A percentile compares a stretch with the other conserved stretches of the same genome.
phyloP scores from a whole-genome alignment of 92 coral and sea anemone genomes.

The Bergia sp. region DNA sequence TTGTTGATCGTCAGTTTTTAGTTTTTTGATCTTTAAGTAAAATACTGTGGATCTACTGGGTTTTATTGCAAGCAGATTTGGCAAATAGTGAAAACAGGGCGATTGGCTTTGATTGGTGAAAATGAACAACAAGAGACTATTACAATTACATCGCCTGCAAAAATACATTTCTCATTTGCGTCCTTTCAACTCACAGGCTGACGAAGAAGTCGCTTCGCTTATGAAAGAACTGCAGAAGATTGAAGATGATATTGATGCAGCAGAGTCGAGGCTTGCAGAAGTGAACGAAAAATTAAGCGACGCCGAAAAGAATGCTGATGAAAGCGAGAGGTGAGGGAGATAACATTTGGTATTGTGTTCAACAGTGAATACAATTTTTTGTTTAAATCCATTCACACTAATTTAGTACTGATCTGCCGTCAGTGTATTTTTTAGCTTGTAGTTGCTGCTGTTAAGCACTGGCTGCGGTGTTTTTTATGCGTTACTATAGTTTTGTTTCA shows the following conservation, averaged over 20 bases:
- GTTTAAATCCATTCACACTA: neutral
- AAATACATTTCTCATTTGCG: neutral
- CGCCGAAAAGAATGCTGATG: constrained; percentile 97
- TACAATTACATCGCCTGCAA: too few species aligned
- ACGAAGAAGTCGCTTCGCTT: constrained; percentile 79
- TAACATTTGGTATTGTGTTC: neutral
- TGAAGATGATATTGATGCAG: constrained; percentile 95
- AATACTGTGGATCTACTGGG: constrained; percentile 10
- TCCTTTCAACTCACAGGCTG: constrained; percentile 72
- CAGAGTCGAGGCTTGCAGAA: constrained; percentile 90
- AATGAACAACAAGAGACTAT: constrained; percentile 30
- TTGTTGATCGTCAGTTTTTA: neutral
- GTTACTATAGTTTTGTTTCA: neutral
- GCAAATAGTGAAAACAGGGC: constrained; percentile 14
- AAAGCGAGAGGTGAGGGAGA: constrained; percentile 87
- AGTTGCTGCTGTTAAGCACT: neutral
- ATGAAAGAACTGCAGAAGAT: constrained; percentile 91
- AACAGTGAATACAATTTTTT: neutral
- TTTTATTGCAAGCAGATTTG: constrained; percentile 19
- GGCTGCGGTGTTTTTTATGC: neutral
- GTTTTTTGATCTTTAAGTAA: neutral
- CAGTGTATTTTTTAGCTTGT: neutral
- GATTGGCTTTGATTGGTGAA: constrained; percentile 16
- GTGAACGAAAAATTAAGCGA: constrained; percentile 70
- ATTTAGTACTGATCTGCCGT: neutral